Conservation (phyloP, 2,888 invertebrate genomes). For the Lobophora halterata region DNA sequence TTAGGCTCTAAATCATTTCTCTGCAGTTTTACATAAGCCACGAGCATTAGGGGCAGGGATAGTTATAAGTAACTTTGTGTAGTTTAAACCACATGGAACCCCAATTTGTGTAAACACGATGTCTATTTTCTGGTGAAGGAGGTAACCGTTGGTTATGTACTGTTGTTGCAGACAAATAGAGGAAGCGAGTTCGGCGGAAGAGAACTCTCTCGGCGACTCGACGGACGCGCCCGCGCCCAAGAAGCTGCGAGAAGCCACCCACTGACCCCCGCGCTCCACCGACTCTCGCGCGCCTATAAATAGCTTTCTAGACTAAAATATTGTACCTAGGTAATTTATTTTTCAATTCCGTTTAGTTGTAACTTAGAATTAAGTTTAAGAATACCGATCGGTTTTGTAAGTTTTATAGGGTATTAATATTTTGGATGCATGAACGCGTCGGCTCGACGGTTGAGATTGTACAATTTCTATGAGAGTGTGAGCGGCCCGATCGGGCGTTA, state of each 20-base stretch:
- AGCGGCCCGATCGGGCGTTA: slow-evolving; percentile 62
- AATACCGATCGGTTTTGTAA: slow-evolving; percentile 79
- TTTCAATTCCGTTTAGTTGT: slow-evolving; percentile 82
- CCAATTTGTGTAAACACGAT: too few relatives aligned
- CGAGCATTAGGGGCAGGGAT: too few relatives aligned
- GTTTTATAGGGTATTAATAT: slow-evolving; percentile 78
- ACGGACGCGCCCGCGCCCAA: slow-evolving; percentile 61
- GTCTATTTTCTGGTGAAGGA: too few relatives aligned
- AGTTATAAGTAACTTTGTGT: too few relatives aligned
- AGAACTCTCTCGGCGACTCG: slow-evolving; percentile 75
- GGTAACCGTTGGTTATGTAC: slow-evolving; percentile 11
- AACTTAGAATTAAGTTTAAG: slow-evolving; percentile 78
- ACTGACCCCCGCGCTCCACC: slow-evolving; percentile 72
- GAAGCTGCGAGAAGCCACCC: slow-evolving; percentile 72
- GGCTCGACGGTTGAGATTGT: slow-evolving; percentile 66
- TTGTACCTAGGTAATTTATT: slow-evolving; percentile 83
- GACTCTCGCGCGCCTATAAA: slow-evolving; percentile 73
- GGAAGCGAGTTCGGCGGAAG: slow-evolving; percentile 77
- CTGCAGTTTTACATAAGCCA: too few relatives aligned
- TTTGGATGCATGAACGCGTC: slow-evolving; percentile 61
- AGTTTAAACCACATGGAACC: too few relatives aligned
- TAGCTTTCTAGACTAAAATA: slow-evolving; percentile 78
- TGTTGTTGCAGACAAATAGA: slow-evolving; percentile 64
- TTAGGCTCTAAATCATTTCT: too few relatives aligned
- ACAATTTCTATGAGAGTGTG: slow-evolving; percentile 62